phyloP scores from a whole-genome alignment of 2,797 vertebrate species.

The Phalanger gymnotis region DNA sequence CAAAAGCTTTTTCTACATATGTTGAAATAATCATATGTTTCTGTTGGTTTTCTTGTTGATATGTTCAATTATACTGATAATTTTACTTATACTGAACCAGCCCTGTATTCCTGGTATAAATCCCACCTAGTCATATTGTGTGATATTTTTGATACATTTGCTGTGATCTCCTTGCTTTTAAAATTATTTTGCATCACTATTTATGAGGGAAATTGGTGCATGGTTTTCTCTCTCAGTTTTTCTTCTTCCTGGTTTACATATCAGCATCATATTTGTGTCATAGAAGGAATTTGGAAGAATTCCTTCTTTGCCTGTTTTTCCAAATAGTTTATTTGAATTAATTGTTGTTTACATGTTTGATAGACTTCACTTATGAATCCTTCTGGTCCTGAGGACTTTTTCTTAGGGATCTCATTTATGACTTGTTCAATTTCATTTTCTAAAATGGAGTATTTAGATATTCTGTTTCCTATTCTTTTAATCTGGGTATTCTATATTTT shows the following conservation, averaged over 20 bases:
- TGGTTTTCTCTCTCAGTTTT: neutral
- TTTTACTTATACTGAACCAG: neutral
- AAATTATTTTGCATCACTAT: neutral
- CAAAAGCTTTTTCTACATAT: neutral
- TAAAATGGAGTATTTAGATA: neutral
- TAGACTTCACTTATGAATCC: neutral
- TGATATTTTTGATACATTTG: neutral
- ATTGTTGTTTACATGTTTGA: neutral
- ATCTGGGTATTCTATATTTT: neutral
- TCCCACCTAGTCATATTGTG: neutral
- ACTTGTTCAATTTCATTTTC: neutral
- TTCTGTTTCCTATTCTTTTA: neutral
- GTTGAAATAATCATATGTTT: neutral
- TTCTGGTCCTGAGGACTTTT: neutral
- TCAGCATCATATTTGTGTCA: neutral
- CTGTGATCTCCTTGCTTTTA: neutral
- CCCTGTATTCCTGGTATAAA: neutral
- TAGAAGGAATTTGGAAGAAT: neutral
- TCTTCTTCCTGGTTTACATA: neutral
- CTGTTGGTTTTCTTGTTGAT: neutral
- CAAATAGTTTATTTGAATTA: neutral
- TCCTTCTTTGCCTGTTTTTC: neutral
- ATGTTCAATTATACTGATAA: neutral
- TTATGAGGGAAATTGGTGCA: neutral
- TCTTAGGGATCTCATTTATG: neutral